Conservation (phyloP, 2,888 invertebrate species). For the Sarcophaga caerulescens region DNA sequence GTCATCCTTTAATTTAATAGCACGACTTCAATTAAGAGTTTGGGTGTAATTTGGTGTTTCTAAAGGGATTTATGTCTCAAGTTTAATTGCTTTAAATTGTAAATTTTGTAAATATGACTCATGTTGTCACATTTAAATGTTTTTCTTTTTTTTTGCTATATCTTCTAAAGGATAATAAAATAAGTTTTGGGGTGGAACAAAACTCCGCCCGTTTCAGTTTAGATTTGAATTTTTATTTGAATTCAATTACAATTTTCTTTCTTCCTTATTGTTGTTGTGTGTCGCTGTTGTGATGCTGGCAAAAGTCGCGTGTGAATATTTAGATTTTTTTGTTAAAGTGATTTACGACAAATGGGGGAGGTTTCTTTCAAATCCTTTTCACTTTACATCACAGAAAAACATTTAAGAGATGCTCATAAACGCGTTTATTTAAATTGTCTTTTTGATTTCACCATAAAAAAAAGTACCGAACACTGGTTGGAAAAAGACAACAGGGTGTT, state of each 20-base stretch:
- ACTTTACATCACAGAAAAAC: slow-evolving; percentile 53
- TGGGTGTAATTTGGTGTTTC: not conserved
- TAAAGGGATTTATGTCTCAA: slow-evolving; percentile 20
- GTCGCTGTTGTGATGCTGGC: slow-evolving; percentile 42
- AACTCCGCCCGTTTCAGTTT: slow-evolving; percentile 54
- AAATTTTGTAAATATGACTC: slow-evolving; percentile 22
- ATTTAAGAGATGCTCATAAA: slow-evolving; percentile 56
- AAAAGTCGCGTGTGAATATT: slow-evolving; percentile 68
- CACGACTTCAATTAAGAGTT: not conserved
- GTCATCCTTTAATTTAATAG: not conserved
- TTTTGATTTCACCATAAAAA: slow-evolving; percentile 35
- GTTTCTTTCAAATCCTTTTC: slow-evolving; percentile 47
- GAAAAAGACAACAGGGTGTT: slow-evolving; percentile 49
- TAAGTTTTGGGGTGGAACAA: slow-evolving; percentile 48
- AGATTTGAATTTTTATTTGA: slow-evolving; percentile 1
- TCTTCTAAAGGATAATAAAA: slow-evolving; percentile 14
- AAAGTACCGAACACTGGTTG: not conserved
- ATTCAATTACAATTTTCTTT: slow-evolving; percentile 11
- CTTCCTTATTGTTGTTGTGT: slow-evolving; percentile 9
- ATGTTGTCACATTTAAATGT: slow-evolving; percentile 13
- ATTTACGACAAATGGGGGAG: slow-evolving; percentile 65
- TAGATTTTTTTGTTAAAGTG: slow-evolving; percentile 65
- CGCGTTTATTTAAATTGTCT: slow-evolving; percentile 56
- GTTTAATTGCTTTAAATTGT: slow-evolving; percentile 53
- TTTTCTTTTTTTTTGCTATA: not conserved